Conservation (phyloP, 2,888 invertebrate species). For the Aquatica leii region DNA sequence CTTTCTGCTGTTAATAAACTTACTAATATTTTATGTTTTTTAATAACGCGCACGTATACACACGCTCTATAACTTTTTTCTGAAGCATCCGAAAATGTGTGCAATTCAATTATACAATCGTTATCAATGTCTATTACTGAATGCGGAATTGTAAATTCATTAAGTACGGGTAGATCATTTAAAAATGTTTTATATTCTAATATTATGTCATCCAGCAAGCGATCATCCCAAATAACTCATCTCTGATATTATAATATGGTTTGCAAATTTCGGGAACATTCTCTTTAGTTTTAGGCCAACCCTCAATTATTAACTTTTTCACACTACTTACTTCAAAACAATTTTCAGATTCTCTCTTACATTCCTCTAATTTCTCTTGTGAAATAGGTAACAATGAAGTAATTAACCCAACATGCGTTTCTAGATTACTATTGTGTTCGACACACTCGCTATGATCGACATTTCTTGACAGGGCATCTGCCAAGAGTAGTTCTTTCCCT, state of each 20-base stretch:
- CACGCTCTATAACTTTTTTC: no score
- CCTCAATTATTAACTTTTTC: neutral
- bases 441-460: conserved; percentile 3
- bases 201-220: no score
- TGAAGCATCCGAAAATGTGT: no score
- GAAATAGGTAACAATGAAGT: conserved; percentile 3
- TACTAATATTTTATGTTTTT: no score
- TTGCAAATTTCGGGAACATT: conserved; percentile 4
- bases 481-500: conserved; percentile 15
- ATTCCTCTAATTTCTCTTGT: neutral
- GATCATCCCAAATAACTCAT: neutral
- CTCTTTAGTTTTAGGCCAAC: conserved; percentile 4
- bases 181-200: no score
- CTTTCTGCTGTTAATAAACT: no score
- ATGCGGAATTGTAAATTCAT: no score
- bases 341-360: conserved; percentile 5
- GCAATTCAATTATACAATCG: no score
- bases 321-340: neutral
- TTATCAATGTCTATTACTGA: no score
- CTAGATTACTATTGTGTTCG: neutral
- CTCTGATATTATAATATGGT: conserved; percentile 7
- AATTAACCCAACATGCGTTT: neutral
- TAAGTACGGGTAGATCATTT: no score
- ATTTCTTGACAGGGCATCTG: neutral
- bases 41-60: no score